phyloP scores from a whole-genome alignment of 2,797 vertebrate species.

The Margarornis squamiger region DNA sequence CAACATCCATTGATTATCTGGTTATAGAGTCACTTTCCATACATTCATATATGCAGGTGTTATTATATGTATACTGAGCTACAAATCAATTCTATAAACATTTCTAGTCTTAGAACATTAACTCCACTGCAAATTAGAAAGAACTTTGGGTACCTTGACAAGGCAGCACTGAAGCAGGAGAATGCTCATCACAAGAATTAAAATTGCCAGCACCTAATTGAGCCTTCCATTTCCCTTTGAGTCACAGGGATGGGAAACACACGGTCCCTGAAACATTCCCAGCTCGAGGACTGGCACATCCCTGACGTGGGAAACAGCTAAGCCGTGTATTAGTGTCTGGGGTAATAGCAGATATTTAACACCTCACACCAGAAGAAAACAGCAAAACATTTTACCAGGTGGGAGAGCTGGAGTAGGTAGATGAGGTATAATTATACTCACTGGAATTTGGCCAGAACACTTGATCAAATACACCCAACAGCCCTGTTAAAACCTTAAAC shows the following conservation, averaged over 20 bases:
- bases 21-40: background rate
- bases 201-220: background rate
- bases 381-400: constrained; percentile 2
- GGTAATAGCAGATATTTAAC: constrained; percentile 13
- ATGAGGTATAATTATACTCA: background rate
- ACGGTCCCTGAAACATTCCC: background rate
- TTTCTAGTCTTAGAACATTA: background rate
- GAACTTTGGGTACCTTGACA: background rate
- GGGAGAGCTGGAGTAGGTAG: background rate
- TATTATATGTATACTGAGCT: background rate
- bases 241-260: background rate
- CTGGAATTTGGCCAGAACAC: background rate
- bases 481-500: background rate
- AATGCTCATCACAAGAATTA: background rate
- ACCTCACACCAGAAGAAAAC: background rate
- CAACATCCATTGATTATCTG: background rate
- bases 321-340: background rate
- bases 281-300: background rate
- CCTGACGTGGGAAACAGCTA: background rate
- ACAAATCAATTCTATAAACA: background rate
- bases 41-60: background rate
- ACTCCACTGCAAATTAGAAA: background rate
- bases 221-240: background rate
- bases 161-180: background rate
- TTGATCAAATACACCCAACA: background rate